These are phyloP conservation scores for Nestor notabilis DNA, from an alignment of 2,113 vertebrate species.

Conservation along the genomic window DNA sequence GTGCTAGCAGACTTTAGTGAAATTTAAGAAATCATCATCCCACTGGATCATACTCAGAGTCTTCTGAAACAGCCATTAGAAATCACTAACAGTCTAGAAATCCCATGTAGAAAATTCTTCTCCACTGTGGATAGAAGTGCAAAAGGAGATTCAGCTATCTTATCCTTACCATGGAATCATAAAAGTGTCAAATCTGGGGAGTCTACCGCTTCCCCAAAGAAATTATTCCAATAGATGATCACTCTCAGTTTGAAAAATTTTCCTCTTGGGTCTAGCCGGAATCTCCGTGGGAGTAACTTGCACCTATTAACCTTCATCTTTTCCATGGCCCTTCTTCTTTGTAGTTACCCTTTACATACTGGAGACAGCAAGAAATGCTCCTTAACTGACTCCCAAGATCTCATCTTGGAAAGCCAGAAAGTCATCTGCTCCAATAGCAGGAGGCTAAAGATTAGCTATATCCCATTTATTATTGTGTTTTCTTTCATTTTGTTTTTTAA, in stretches of 20 bases:
- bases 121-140: neutral
- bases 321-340: neutral
- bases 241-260: too few species aligned
- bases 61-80: neutral
- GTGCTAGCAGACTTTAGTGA: neutral
- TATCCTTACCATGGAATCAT: neutral
- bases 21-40: neutral
- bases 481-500: neutral
- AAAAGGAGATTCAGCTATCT: neutral
- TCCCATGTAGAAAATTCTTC: accelerated
- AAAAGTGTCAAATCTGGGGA: too few species aligned
- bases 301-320: neutral
- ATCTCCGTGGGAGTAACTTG: neutral
- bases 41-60: neutral
- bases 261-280: too few species aligned
- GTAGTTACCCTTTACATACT: neutral
- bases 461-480: neutral
- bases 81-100: neutral
- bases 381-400: neutral
- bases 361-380: neutral
- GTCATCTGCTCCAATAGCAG: neutral
- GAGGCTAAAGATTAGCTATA: neutral
- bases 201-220: too few species aligned
- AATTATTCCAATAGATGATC: too few species aligned
- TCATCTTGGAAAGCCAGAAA: neutral